Evolutionary conservation across 2,797 vertebrate species (phyloP), one percentile per base, ranked within the genome.

Genomic region (Coilia nasus): DNA sequence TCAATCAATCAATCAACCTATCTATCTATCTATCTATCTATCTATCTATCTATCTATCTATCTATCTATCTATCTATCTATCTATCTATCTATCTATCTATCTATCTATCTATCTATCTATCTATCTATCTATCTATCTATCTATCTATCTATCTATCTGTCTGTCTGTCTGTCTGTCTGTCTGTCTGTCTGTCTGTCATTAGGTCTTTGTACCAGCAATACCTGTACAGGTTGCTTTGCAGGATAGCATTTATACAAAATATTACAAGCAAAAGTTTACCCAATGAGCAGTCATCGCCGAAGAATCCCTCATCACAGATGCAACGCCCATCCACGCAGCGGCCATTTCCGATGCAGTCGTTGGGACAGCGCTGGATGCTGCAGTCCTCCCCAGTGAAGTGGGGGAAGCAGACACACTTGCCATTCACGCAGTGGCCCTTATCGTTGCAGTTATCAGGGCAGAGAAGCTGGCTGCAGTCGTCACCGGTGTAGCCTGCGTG

Each of bases 251-350:
- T 59, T 59, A 17, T 4, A 19, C 57, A n/a, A 41, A 41, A 41
- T 41, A 41, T 41, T 17, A 2, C 2, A 59, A 59, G 21, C 57
- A 59, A n/a, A n/a, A 41, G 2, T 91, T 94, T 90, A 96, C 96
- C 95, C 87, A 89, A 90, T 83, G 92, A 95, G 84, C 98, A 99
- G 91, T 96, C 94, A 0, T 93, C 93, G 11, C 96, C 96, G 0
- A 91, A 91, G 91, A 97, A 97, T 85, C 96, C 96, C 75, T 96
- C 89, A 0, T 95, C 92, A 31, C 97, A 98, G 91, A 95, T 86
- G 54, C 98, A 98, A 82, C 92, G 93, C 9, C 97, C 97, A 0
- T 97, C 91, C 71, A 96, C 94, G 60, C 97, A 98, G 89, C 89
- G 96, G 21, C 97, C 96, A 0, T 95, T 96, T 15, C 94, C 94